These are phyloP conservation scores for Macropis europaea DNA, from an alignment of 2,888 invertebrate species.

Conservation along the genomic window DNA sequence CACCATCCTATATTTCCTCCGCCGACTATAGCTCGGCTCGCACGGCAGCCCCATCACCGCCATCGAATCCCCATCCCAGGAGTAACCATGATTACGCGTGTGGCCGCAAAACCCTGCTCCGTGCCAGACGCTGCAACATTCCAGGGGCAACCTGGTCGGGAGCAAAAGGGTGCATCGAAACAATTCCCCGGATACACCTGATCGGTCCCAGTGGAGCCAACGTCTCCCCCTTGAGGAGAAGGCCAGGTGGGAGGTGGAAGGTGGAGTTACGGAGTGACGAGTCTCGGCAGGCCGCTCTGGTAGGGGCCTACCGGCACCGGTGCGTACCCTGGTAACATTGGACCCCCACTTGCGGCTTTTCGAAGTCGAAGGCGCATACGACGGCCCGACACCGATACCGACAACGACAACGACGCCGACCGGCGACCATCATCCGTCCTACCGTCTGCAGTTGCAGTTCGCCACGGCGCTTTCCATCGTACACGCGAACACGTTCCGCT, in stretches of 20 bases:
- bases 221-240: conserved; percentile 30
- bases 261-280: conserved; percentile 60
- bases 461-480: conserved; percentile 51
- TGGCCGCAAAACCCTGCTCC: conserved; percentile 36
- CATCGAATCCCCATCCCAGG: conserved; percentile 13
- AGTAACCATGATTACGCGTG: conserved; percentile 1
- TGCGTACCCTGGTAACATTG: conserved; percentile 60
- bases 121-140: conserved; percentile 39
- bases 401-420: conserved; percentile 47
- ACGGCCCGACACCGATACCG: conserved; percentile 30
- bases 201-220: conserved; percentile 23
- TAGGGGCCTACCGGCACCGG: conserved; percentile 53
- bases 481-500: conserved; percentile 47
- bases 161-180: conserved; percentile 57
- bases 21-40: too few species aligned
- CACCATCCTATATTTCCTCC: too few species aligned
- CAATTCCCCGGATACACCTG: conserved; percentile 68
- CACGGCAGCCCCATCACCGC: too few species aligned
- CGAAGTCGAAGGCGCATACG: conserved; percentile 49
- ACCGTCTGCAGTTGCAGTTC: conserved; percentile 65
- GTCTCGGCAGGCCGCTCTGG: conserved; percentile 33
- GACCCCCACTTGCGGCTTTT: conserved; percentile 59
- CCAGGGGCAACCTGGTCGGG: conserved; percentile 19
- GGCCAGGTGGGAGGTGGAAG: conserved; percentile 54
- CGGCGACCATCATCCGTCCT: conserved; percentile 59